These are phyloP conservation scores for Gambusia yucatana DNA, from an alignment of 2,797 vertebrate species.

Conservation along the genomic window DNA sequence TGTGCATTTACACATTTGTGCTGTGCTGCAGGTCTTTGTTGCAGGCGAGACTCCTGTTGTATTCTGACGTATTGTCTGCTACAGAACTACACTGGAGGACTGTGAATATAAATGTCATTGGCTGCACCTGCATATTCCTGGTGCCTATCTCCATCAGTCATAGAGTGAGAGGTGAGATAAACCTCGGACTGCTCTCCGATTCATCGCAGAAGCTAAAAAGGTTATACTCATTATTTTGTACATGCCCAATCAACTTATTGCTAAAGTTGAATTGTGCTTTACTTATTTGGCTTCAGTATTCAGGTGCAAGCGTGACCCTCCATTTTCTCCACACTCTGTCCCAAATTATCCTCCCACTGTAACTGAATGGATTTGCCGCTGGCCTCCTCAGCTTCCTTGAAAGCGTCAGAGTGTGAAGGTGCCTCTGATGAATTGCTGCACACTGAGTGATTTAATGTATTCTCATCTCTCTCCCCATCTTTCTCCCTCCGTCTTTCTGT, in stretches of 20 bases:
- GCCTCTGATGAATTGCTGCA: constrained; percentile 41
- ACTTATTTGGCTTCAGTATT: constrained; percentile 5
- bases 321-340: constrained; percentile 6
- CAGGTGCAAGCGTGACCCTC: background rate
- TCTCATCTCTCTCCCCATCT: constrained; percentile 25
- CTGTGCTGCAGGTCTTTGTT: background rate
- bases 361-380: constrained; percentile 49
- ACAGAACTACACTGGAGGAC: background rate
- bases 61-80: background rate
- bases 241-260: background rate
- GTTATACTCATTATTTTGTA: background rate
- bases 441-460: constrained; percentile 45
- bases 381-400: constrained; percentile 41
- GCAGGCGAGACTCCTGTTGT: background rate
- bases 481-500: constrained; percentile 30
- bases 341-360: constrained; percentile 42
- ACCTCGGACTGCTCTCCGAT: background rate
- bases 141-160: background rate
- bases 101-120: background rate
- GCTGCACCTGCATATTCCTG: background rate
- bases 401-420: constrained; percentile 57
- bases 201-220: too few relatives aligned
- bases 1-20: background rate
- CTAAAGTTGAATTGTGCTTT: background rate
- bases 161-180: background rate